These are phyloP conservation scores for Gallirallus australis DNA, from an alignment of 2,797 vertebrate genomes.

Conservation along the genomic window DNA sequence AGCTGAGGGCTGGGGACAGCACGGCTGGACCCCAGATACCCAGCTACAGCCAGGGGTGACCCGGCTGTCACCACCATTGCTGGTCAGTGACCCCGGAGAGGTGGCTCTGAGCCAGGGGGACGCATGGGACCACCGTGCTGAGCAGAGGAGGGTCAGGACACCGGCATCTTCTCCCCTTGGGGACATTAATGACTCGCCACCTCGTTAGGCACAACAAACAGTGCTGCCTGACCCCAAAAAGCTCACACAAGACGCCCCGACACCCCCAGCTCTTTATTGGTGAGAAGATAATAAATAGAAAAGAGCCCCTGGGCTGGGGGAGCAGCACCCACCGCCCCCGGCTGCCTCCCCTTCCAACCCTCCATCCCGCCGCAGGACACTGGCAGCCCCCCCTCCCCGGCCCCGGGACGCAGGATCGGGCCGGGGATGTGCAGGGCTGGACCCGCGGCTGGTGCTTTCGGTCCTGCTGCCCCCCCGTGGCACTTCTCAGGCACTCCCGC, in stretches of 20 bases:
- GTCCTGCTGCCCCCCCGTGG: conserved; percentile 62
- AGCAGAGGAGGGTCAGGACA: too few relatives aligned
- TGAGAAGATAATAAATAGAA: conserved; percentile 43
- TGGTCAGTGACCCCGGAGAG: accelerated
- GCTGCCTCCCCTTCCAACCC: too few relatives aligned
- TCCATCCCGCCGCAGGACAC: not conserved
- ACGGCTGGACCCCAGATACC: accelerated
- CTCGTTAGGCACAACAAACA: not conserved
- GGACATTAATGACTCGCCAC: not conserved
- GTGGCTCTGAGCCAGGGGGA: not conserved
- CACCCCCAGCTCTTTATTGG: conserved; percentile 47
- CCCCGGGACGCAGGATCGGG: not conserved
- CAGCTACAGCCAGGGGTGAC: not conserved
- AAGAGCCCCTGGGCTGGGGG: not conserved
- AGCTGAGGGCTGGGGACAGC: not conserved
- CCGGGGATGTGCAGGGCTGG: not conserved
- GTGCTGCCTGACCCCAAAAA: not conserved
- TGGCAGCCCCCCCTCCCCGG: not conserved
- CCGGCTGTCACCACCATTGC: accelerated
- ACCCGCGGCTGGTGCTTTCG: not conserved
- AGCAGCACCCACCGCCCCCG: not conserved
- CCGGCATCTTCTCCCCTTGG: accelerated
- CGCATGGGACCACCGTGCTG: accelerated
- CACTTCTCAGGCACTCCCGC: not conserved
- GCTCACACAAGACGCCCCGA: not conserved